A percentile compares a stretch with the other conserved stretches of the same genome.
These are phyloP conservation scores for Autographa pulchrina DNA, from an alignment of 2,888 invertebrate genomes.

Conservation along the genomic window DNA sequence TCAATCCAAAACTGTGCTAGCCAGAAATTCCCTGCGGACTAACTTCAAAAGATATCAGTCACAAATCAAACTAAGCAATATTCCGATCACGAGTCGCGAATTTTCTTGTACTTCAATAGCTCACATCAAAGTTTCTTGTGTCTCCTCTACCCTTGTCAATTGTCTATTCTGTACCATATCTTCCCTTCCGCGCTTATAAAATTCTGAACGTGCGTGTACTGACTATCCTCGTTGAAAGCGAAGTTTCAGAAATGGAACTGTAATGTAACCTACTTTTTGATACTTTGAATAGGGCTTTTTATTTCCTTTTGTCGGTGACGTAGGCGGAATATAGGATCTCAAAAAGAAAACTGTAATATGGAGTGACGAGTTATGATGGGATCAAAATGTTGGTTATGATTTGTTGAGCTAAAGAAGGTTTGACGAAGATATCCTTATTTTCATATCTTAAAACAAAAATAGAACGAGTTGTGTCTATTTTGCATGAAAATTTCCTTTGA, in stretches of 20 bases:
- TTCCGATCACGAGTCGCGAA: slow-evolving; percentile 76
- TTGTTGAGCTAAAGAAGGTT: background rate
- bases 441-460: background rate
- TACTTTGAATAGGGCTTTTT: slow-evolving; percentile 38
- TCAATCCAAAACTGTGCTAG: slow-evolving; percentile 50
- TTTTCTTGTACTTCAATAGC: slow-evolving; percentile 77
- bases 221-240: slow-evolving; percentile 43
- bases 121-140: slow-evolving; percentile 79
- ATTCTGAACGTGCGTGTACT: slow-evolving; percentile 51
- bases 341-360: slow-evolving; percentile 7
- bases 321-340: slow-evolving; percentile 6
- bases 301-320: slow-evolving; percentile 31
- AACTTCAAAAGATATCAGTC: slow-evolving; percentile 67
- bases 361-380: background rate
- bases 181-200: slow-evolving; percentile 62
- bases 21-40: slow-evolving; percentile 54
- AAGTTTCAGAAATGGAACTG: slow-evolving; percentile 52
- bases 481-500: background rate
- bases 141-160: slow-evolving; percentile 79
- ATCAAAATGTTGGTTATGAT: background rate
- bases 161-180: slow-evolving; percentile 74
- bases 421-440: background rate
- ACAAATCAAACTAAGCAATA: slow-evolving; percentile 72
- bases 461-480: background rate
- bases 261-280: slow-evolving; percentile 53